A percentile compares a stretch with the other conserved stretches of the same genome.
These are phyloP conservation scores for Crypturellus undulatus DNA, from an alignment of 2,113 vertebrate species.

Conservation along the genomic window DNA sequence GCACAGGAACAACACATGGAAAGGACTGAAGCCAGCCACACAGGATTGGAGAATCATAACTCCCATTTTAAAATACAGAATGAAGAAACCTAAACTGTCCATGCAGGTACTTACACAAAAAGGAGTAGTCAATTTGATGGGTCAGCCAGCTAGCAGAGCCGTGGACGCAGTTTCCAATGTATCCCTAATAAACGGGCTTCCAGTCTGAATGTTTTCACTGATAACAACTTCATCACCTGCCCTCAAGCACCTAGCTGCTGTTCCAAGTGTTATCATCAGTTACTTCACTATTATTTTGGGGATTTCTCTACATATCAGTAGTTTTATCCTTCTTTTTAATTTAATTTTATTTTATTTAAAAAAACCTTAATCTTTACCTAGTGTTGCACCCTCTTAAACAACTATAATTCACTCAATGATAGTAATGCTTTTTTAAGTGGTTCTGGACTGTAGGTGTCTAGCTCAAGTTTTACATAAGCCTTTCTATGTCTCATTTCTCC, in stretches of 20 bases:
- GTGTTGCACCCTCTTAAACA: not conserved
- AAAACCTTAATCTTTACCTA: not conserved
- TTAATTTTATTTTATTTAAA: not conserved
- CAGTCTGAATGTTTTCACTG: not conserved
- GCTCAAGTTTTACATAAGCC: not conserved
- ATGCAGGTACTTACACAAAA: fast-evolving
- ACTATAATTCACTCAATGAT: not conserved
- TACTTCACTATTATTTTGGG: fast-evolving
- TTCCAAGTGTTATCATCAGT: fast-evolving
- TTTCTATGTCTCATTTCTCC: not conserved
- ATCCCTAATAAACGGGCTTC: fast-evolving
- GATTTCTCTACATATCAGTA: not conserved
- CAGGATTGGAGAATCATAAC: fast-evolving
- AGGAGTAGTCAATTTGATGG: fast-evolving
- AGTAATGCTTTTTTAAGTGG: not conserved
- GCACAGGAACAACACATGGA: not conserved
- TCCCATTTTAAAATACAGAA: not conserved
- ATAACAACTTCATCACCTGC: not conserved
- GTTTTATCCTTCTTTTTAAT: not conserved
- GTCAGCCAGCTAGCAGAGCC: not conserved
- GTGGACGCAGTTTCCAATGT: fast-evolving
- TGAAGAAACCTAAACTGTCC: not conserved
- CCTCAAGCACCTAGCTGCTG: not conserved
- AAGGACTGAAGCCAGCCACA: fast-evolving
- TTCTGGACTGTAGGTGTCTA: not conserved